phyloP scores from a whole-genome alignment of 2,113 vertebrate genomes.

The Corvus hawaiiensis region DNA sequence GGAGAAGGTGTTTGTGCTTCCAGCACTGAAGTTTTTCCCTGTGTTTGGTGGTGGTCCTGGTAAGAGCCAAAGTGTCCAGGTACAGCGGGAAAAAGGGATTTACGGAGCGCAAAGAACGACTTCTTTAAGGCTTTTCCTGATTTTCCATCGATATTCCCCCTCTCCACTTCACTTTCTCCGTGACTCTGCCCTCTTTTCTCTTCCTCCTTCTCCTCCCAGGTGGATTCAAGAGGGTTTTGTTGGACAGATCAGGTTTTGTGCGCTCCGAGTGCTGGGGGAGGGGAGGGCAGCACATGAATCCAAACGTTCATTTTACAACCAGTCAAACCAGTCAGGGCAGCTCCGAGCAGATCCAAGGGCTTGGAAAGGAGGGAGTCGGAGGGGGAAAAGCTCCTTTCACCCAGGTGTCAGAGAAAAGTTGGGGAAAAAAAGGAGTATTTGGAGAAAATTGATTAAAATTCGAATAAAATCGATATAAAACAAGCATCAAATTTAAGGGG shows the following conservation, averaged over 20 bases:
- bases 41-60: background rate
- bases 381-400: background rate
- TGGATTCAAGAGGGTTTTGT: conserved; percentile 48
- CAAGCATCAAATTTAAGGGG: rapidly evolving
- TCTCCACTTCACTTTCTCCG: background rate
- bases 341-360: conserved; percentile 71
- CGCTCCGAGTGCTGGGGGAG: conserved; percentile 66
- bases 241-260: conserved; percentile 80
- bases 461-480: background rate
- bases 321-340: conserved; percentile 94
- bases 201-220: conserved; percentile 9
- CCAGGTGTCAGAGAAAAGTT: background rate
- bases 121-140: background rate
- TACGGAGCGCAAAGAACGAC: background rate
- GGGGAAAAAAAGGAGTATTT: rapidly evolving
- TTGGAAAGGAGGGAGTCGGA: conserved; percentile 2
- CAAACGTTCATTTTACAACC: conserved; percentile 91
- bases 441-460: background rate
- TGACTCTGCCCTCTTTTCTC: background rate
- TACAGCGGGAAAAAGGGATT: background rate
- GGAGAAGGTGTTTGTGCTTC: conserved; percentile 66
- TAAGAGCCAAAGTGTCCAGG: conserved; percentile 5
- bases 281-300: conserved; percentile 73
- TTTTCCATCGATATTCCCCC: background rate
- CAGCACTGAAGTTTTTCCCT: conserved; percentile 8